Evolutionary conservation across 2,888 invertebrate species (phyloP).

Genomic region (Pristionchus entomophagus): DNA sequence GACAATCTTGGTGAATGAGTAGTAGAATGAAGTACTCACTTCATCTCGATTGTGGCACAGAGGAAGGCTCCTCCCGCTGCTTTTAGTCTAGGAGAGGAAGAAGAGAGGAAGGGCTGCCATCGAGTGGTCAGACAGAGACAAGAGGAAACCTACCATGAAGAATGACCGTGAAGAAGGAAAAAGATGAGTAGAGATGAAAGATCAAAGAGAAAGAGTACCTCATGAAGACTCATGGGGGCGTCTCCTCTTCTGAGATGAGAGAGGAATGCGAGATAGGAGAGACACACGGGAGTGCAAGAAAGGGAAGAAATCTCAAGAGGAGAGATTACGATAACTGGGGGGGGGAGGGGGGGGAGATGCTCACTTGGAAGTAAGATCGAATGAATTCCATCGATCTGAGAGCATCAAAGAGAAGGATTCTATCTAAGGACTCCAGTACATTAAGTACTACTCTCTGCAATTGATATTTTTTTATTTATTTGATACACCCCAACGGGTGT

Average conservation of each 20-base stretch:
- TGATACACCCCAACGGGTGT: too few species aligned
- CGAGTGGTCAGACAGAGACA: not conserved
- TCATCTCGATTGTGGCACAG: not conserved
- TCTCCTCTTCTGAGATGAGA: constrained; percentile 50
- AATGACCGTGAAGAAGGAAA: not conserved
- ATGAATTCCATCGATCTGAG: constrained; percentile 29
- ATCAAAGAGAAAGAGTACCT: constrained; percentile 38
- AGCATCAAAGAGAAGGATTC: constrained; percentile 43
- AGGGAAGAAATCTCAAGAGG: constrained; percentile 13
- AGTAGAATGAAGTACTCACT: not conserved
- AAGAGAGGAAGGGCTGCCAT: constrained; percentile 40
- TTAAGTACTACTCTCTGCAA: not conserved
- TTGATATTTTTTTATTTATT: too few species aligned
- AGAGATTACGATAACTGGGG: not conserved
- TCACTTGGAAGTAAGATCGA: constrained; percentile 3
- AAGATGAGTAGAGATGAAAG: constrained; percentile 14
- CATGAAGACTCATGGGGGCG: constrained; percentile 21
- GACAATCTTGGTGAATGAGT: too few species aligned
- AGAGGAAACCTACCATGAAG: constrained; percentile 12
- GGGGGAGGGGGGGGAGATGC: not conserved
- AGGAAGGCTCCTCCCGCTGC: not conserved
- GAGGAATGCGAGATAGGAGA: constrained; percentile 50
- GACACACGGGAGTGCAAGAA: constrained; percentile 37
- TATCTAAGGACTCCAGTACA: not conserved
- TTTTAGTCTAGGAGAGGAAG: constrained; percentile 42